These are phyloP conservation scores for Neotoma lepida DNA, from an alignment of 2,113 vertebrate species.

Conservation along the genomic window DNA sequence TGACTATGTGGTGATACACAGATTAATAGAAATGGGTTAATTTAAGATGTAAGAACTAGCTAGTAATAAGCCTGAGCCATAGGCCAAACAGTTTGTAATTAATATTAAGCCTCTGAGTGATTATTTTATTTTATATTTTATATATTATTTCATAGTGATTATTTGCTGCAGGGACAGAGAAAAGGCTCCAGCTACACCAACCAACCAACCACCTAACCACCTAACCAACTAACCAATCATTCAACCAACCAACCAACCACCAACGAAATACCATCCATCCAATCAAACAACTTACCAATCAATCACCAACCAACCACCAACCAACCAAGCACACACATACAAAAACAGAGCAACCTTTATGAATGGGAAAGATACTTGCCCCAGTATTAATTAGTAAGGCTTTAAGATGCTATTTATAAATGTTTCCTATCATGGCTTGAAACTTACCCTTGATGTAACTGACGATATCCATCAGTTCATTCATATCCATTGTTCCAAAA, in stretches of 20 bases:
- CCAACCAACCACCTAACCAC: too few species aligned
- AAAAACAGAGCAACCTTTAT: background rate
- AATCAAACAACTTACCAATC: background rate
- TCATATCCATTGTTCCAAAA: conserved; percentile 20
- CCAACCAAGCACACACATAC: background rate
- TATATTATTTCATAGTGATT: too few species aligned
- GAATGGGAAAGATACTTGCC: conserved; percentile 1
- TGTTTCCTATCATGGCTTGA: background rate
- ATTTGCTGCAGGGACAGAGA: too few species aligned
- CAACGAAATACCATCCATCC: background rate
- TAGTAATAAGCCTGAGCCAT: too few species aligned
- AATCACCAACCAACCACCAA: background rate
- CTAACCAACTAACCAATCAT: background rate
- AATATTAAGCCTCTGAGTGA: too few species aligned
- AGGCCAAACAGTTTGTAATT: too few species aligned
- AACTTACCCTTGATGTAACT: conserved; percentile 66
- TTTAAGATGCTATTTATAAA: background rate
- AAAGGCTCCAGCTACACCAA: too few species aligned
- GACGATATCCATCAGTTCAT: conserved; percentile 21
- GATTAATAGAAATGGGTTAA: too few species aligned
- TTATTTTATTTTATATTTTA: too few species aligned
- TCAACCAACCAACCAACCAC: background rate
- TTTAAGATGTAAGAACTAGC: too few species aligned
- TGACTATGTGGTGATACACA: too few species aligned
- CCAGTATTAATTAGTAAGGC: background rate